Conservation (phyloP, 2,113 vertebrate species). For the Tachycineta bicolor region DNA sequence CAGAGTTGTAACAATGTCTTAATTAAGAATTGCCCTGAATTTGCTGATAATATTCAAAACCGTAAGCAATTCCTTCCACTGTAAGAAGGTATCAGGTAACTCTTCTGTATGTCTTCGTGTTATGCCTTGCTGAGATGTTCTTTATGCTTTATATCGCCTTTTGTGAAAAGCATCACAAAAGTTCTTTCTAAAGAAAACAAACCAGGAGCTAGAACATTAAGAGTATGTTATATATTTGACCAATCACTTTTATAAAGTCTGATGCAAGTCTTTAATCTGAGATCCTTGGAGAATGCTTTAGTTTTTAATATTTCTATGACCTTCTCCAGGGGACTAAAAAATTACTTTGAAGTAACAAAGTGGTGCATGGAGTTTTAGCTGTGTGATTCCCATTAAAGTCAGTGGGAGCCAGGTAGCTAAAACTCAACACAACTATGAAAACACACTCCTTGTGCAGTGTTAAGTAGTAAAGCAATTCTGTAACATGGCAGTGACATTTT, state of each 20-base stretch:
- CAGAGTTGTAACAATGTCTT: neutral
- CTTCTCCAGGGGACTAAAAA: constrained; percentile 78
- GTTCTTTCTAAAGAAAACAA: constrained; percentile 75
- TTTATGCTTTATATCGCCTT: neutral
- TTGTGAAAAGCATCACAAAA: constrained; percentile 61
- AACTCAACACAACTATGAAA: constrained; percentile 77
- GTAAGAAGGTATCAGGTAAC: neutral
- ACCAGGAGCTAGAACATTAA: constrained; percentile 70
- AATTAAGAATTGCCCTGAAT: neutral
- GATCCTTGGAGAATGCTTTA: constrained; percentile 77
- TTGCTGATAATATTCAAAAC: neutral
- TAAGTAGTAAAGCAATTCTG: constrained; percentile 74
- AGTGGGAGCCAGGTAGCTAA: constrained; percentile 78
- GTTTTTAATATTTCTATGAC: constrained; percentile 83
- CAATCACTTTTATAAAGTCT: constrained; percentile 79
- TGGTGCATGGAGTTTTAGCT: constrained; percentile 79
- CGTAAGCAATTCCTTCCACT: neutral
- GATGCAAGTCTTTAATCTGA: constrained; percentile 78
- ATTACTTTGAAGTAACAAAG: constrained; percentile 82
- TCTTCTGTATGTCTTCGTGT: neutral
- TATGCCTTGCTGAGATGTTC: constrained; percentile 24
- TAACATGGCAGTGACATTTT: constrained; percentile 64
- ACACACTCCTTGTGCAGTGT: constrained; percentile 74
- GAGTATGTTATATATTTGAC: constrained; percentile 76
- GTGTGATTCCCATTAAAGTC: constrained; percentile 82